phyloP scores from a whole-genome alignment of 2,888 invertebrate genomes.

The Plagiodera versicolora region DNA sequence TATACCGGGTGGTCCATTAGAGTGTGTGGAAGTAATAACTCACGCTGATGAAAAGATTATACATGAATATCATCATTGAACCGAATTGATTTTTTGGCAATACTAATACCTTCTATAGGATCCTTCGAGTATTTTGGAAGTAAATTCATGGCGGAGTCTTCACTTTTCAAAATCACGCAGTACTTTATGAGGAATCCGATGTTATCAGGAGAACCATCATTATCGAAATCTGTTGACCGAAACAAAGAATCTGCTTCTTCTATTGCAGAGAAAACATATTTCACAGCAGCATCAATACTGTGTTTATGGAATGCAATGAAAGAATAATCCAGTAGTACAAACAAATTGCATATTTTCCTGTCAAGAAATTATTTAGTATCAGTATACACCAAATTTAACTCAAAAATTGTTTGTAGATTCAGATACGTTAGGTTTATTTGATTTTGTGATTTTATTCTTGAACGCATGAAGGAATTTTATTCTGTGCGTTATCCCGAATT shows the following conservation, averaged over 20 bases:
- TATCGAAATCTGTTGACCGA: slow-evolving; percentile 60
- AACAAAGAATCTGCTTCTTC: slow-evolving; percentile 60
- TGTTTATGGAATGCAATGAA: slow-evolving; percentile 56
- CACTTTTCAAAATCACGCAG: slow-evolving; percentile 55
- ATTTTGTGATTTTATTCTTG: too few relatives aligned
- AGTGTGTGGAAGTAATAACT: too few relatives aligned
- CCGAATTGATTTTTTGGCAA: too few relatives aligned
- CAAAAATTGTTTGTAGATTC: too few relatives aligned
- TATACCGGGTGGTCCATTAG: too few relatives aligned
- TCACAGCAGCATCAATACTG: slow-evolving; percentile 55
- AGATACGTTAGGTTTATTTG: too few relatives aligned
- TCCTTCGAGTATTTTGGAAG: slow-evolving; percentile 47
- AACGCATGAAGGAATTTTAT: too few relatives aligned
- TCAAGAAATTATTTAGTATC: slow-evolving; percentile 23
- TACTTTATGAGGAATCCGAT: slow-evolving; percentile 60
- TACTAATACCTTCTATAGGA: slow-evolving; percentile 54
- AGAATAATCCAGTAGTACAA: slow-evolving; percentile 58
- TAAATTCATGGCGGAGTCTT: slow-evolving; percentile 54
- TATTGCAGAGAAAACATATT: slow-evolving; percentile 57
- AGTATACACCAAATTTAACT: too few relatives aligned
- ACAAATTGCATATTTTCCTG: slow-evolving; percentile 53
- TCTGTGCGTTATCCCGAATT: too few relatives aligned
- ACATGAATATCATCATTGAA: too few relatives aligned
- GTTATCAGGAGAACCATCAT: slow-evolving; percentile 60
- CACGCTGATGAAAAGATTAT: too few relatives aligned